Evolutionary conservation across 2,113 vertebrate species (phyloP).

Genomic region (Chloroceryle aenea): DNA sequence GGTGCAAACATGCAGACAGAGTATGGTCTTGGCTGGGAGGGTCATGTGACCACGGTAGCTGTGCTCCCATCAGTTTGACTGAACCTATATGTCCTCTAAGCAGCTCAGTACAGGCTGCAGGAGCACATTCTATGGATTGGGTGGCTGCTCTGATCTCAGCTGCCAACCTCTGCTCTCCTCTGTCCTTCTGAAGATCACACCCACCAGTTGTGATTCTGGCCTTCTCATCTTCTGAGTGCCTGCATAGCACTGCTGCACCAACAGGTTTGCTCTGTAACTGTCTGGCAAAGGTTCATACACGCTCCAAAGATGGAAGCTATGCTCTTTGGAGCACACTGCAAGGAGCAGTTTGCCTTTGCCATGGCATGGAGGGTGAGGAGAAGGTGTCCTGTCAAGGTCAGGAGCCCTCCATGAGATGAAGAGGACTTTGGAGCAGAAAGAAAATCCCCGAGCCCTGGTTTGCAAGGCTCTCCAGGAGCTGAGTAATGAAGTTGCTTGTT

Average conservation of each 20-base stretch:
- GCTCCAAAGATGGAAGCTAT: neutral
- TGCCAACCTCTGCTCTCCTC: neutral
- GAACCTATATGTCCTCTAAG: too few relatives aligned
- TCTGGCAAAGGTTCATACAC: neutral
- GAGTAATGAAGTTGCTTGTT: neutral
- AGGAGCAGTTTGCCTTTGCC: neutral
- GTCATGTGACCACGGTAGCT: accelerated
- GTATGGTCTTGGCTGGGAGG: neutral
- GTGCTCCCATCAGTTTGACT: accelerated
- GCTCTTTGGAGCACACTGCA: neutral
- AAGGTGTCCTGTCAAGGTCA: accelerated
- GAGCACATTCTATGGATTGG: accelerated
- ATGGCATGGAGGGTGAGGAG: neutral
- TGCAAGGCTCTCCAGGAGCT: neutral
- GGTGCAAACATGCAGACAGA: neutral
- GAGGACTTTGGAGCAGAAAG: neutral
- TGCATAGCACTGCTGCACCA: accelerated
- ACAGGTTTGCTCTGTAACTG: neutral
- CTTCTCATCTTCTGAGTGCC: neutral
- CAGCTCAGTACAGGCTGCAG: neutral
- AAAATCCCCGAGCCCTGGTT: neutral
- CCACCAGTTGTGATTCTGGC: accelerated
- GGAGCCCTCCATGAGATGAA: neutral
- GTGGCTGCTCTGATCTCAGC: neutral
- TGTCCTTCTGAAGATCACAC: neutral